These are phyloP conservation scores for Euura lappo DNA, from an alignment of 1,140 invertebrate species.

Conservation along the genomic window DNA sequence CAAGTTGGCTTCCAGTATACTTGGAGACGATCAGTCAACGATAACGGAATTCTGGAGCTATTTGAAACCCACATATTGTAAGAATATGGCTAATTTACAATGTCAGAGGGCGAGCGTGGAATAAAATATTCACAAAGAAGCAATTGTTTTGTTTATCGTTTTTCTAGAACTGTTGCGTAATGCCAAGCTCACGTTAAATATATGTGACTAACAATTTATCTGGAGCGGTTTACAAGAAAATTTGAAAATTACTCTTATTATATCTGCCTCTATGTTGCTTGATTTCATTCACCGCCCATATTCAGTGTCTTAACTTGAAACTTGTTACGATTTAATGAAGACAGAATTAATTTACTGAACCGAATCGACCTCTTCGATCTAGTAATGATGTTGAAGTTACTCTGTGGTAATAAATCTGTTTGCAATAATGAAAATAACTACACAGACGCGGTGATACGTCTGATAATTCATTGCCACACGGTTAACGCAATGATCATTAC, in stretches of 20 bases:
- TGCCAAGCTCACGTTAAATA: slow-evolving; percentile 8
- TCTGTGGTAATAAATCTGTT: not conserved
- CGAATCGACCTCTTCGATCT: not conserved
- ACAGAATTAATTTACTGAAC: not conserved
- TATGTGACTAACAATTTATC: not conserved
- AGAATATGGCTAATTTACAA: not conserved
- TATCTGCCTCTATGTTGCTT: slow-evolving; percentile 44
- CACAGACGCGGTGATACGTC: not conserved
- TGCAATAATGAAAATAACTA: too few species aligned
- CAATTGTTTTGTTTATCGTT: not conserved
- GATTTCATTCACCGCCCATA: slow-evolving; percentile 46
- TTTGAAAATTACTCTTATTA: not conserved
- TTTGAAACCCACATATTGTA: not conserved
- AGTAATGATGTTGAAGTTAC: not conserved
- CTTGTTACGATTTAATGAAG: slow-evolving; percentile 24
- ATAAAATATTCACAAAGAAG: not conserved
- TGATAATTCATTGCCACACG: not conserved
- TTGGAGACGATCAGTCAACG: not conserved
- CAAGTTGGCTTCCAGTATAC: not conserved
- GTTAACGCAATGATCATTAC: not conserved
- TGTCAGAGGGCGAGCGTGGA: not conserved
- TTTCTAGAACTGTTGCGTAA: not conserved
- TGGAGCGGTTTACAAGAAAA: not conserved
- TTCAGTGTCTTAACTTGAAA: slow-evolving; percentile 39
- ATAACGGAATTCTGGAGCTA: not conserved